Percentiles rank a stretch among this genome's conserved stretches.
These are phyloP conservation scores for Resseliella maxima DNA, from an alignment of 2,888 invertebrate genomes.

Conservation along the genomic window DNA sequence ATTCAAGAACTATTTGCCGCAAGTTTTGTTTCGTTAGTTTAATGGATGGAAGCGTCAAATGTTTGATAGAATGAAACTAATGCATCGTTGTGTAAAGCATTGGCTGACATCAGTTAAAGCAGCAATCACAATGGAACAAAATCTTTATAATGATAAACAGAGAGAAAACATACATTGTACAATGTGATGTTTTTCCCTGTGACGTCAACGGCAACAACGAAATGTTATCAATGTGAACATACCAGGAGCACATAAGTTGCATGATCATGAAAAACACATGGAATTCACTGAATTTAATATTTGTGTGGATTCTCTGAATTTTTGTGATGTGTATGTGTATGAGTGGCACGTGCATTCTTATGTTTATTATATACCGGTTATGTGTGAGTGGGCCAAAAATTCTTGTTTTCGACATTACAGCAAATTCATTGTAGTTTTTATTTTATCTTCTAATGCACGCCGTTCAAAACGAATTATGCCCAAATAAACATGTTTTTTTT, in stretches of 20 bases:
- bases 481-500: no score
- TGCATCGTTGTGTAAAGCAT: conserved; percentile 12
- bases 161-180: background rate
- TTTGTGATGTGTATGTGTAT: background rate
- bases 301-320: background rate
- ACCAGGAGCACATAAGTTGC: conserved; percentile 18
- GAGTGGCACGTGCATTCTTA: background rate
- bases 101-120: conserved; percentile 22
- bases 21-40: background rate
- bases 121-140: background rate
- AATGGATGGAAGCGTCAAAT: background rate
- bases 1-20: background rate
- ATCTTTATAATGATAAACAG: background rate
- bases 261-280: background rate
- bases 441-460: background rate
- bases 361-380: background rate
- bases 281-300: background rate
- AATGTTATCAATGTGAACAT: conserved; percentile 53
- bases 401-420: background rate
- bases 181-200: background rate
- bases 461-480: no score
- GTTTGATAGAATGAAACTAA: conserved; percentile 46
- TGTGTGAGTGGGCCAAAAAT: background rate
- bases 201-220: conserved; percentile 53
- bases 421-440: background rate